Conservation (phyloP, 2,888 invertebrate species). For the Cryptocephalus primarius region DNA sequence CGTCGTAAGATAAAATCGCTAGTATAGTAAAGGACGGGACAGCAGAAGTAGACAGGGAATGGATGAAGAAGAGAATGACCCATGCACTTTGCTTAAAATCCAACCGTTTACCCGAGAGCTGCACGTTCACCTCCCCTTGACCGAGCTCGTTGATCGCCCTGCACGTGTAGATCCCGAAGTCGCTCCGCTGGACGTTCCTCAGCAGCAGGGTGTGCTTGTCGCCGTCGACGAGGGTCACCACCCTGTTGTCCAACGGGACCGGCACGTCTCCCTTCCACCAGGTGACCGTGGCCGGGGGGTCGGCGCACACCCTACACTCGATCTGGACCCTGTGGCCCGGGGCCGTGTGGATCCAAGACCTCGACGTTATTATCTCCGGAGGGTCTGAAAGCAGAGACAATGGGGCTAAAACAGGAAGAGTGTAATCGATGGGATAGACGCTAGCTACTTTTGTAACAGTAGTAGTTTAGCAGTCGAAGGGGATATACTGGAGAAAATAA, state of each 20-base stretch:
- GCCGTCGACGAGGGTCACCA: conserved; percentile 36
- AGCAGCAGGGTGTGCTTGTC: conserved; percentile 56
- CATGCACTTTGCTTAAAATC: no score
- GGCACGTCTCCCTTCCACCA: conserved; percentile 57
- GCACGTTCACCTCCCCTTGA: conserved; percentile 56
- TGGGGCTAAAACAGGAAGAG: not conserved
- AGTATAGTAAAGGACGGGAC: no score
- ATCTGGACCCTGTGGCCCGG: conserved; percentile 58
- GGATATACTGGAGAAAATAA: no score
- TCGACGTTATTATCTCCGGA: conserved; percentile 56
- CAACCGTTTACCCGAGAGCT: conserved; percentile 51
- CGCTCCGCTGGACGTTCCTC: conserved; percentile 52
- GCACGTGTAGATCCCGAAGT: conserved; percentile 72
- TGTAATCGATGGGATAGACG: no score
- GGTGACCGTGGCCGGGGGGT: conserved; percentile 54
- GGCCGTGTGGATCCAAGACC: conserved; percentile 64
- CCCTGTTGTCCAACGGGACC: conserved; percentile 38
- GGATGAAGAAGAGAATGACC: no score
- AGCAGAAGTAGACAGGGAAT: no score
- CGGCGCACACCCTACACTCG: conserved; percentile 56
- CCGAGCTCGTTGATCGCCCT: conserved; percentile 66
- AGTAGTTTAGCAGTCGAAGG: no score
- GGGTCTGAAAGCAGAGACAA: conserved; percentile 45
- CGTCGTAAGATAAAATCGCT: no score
- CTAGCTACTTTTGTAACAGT: no score